A percentile compares a stretch with the other conserved stretches of the same genome.
Conservation (phyloP, 2,888 invertebrate genomes). For the Pogonocherus hispidulus region DNA sequence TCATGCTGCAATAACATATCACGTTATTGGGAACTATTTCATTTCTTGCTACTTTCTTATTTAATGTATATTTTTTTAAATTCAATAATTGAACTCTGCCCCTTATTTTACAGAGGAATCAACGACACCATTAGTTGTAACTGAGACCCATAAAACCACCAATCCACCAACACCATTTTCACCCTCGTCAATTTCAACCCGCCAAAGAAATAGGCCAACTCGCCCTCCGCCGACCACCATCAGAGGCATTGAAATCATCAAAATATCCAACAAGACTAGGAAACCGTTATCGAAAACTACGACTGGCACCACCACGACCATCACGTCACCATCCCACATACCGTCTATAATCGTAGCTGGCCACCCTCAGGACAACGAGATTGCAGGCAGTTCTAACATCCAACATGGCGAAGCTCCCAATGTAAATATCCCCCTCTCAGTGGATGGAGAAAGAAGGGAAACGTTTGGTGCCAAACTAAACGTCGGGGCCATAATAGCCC, state of each 20-base stretch:
- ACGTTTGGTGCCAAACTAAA: conserved; percentile 81
- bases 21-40: too few relatives aligned
- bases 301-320: conserved; percentile 55
- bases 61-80: too few relatives aligned
- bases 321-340: conserved; percentile 48
- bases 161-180: conserved; percentile 24
- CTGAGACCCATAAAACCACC: conserved; percentile 23
- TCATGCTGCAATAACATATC: too few relatives aligned
- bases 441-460: conserved; percentile 74
- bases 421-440: conserved; percentile 78
- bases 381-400: conserved; percentile 70
- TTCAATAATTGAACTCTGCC: too few relatives aligned
- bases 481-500: conserved; percentile 88
- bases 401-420: conserved; percentile 77
- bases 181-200: conserved; percentile 54
- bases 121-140: conserved; percentile 18
- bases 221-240: conserved; percentile 66
- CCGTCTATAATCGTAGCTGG: conserved; percentile 67
- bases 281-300: conserved; percentile 54
- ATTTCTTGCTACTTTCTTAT: too few relatives aligned
- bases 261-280: conserved; percentile 58
- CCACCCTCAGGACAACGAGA: conserved; percentile 88
- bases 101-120: conserved; percentile 32
- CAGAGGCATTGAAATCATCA: conserved; percentile 64
- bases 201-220: conserved; percentile 63